A percentile compares a stretch with the other conserved stretches of the same genome.
These are phyloP conservation scores for Drosophila kohkoa DNA, from an alignment of 1,140 invertebrate genomes.

Conservation along the genomic window DNA sequence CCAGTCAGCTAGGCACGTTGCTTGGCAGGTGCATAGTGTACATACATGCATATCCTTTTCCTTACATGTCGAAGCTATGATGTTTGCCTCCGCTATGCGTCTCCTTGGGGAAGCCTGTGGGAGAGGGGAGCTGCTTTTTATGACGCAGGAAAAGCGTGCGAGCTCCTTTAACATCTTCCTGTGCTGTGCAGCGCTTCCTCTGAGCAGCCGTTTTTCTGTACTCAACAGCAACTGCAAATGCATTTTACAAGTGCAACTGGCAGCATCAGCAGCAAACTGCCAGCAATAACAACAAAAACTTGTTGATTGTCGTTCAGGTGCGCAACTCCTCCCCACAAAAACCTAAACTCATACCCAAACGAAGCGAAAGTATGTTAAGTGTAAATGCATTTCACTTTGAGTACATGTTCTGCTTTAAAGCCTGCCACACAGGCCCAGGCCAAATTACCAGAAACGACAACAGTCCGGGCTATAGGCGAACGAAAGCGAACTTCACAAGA, in stretches of 20 bases:
- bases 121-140: conserved; percentile 29
- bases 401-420: conserved; percentile 40
- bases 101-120: conserved; percentile 5
- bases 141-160: conserved; percentile 42
- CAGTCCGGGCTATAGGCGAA: neutral
- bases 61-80: conserved; percentile 47
- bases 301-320: conserved; percentile 64
- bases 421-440: neutral
- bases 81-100: conserved; percentile 16
- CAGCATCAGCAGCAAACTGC: conserved; percentile 6
- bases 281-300: conserved; percentile 56
- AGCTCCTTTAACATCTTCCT: conserved; percentile 55
- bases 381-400: conserved; percentile 45
- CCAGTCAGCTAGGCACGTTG: conserved; percentile 42
- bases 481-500: conserved; percentile 3
- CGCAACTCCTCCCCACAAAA: neutral
- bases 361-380: conserved; percentile 56
- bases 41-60: conserved; percentile 57
- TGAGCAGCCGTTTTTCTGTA: conserved; percentile 25
- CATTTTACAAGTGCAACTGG: conserved; percentile 52
- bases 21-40: conserved; percentile 1
- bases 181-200: conserved; percentile 36
- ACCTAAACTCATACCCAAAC: conserved; percentile 13
- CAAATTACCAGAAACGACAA: conserved; percentile 40
- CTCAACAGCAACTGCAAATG: conserved; percentile 54